These are phyloP conservation scores for Drosophila macrospina DNA, from an alignment of 2,888 invertebrate genomes.

Conservation along the genomic window DNA sequence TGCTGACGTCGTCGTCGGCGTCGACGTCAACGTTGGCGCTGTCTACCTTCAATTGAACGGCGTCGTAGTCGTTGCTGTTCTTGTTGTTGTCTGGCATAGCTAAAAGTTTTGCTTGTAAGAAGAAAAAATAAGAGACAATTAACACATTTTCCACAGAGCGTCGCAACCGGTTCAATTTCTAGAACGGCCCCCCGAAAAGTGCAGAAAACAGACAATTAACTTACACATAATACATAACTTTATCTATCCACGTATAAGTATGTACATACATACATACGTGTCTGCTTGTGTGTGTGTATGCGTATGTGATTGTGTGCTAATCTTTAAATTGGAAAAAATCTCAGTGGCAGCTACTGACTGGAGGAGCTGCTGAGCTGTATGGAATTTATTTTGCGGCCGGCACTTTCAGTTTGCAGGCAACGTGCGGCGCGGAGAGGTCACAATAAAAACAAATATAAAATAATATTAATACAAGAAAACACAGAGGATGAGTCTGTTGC, in stretches of 20 bases:
- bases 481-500: not conserved
- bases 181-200: conserved; percentile 45
- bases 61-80: conserved; percentile 24
- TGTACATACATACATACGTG: not conserved
- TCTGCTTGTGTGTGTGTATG: conserved; percentile 1
- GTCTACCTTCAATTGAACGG: conserved; percentile 60
- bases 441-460: conserved; percentile 11
- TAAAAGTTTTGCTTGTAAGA: conserved; percentile 45
- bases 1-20: conserved; percentile 3
- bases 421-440: conserved; percentile 54
- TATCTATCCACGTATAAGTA: conserved; percentile 23
- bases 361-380: conserved; percentile 21
- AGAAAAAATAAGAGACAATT: conserved; percentile 53
- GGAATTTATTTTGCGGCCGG: conserved; percentile 56
- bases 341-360: conserved; percentile 57
- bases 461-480: conserved; percentile 1
- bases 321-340: conserved; percentile 77
- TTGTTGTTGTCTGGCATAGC: conserved; percentile 23
- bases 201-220: conserved; percentile 51
- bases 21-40: conserved; percentile 16
- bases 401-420: conserved; percentile 61
- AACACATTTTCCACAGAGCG: conserved; percentile 65
- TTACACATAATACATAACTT: conserved; percentile 63
- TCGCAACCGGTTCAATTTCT: conserved; percentile 59
- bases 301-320: conserved; percentile 57